Evolutionary conservation across 2,888 invertebrate genomes (phyloP), one percentile per base, ranked within the genome.

Genomic region (Neocrepidodera transversa): DNA sequence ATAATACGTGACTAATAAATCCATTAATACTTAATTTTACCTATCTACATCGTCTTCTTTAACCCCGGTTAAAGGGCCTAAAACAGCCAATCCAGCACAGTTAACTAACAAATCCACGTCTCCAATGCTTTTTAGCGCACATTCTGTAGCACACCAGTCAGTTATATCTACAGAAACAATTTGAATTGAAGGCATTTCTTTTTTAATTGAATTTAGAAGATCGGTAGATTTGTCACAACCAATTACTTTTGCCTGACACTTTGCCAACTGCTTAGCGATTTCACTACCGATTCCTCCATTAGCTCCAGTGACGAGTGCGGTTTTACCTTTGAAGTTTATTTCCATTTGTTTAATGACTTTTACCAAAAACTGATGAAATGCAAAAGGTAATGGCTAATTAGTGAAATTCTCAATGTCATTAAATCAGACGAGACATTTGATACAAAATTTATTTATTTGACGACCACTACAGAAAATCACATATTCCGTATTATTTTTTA

Each of bases 231-330:
- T n/a, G n/a, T n/a, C n/a, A n/a, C 87, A 84, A 0, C 90, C 90
- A 14, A 94, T 75, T 0, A 94, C 92, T 65, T 87, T 85, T 2
- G 89, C 93, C 14, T 90, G 90, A 66, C 84, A 85, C 72, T 84
- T 81, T 64, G 85, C 85, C 63, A 95, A 76, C 68, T 87, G 85
- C 64, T 87, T 81, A 2, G 87, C 91, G 49, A 93, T 82, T 8
- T 86, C 90, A 72, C 89, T 69, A 1, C 80, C 80, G 65, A 80
- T 89, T 23, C 89, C n/a, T n/a, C n/a, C n/a, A n/a, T n/a, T n/a
- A n/a, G 93, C 93, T 57, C 95, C 95, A 59, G 95, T 95, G 1
- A 95, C 93, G 51, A 95, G 82, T 72, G 93, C 89, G 56, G 88
- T 85, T 81, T 93, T 94, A 60, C 88, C 89, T 70, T 84, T 83